These are phyloP conservation scores for Lethocerus indicus DNA, from an alignment of 1,140 invertebrate species.

Conservation along the genomic window DNA sequence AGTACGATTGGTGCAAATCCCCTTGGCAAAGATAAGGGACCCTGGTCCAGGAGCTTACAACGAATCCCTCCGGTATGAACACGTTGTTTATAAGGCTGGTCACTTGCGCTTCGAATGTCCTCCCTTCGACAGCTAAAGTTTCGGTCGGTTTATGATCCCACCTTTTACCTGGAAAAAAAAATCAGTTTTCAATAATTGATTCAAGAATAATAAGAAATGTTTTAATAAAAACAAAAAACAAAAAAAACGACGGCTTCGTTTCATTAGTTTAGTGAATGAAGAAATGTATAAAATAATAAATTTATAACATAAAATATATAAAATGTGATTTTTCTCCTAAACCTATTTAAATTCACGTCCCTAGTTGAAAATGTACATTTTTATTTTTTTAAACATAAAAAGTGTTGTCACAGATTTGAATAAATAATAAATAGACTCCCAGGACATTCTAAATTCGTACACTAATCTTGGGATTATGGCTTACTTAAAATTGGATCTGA, in stretches of 20 bases:
- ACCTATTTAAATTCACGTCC: not conserved
- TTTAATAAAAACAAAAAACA: not conserved
- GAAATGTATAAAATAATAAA: not conserved
- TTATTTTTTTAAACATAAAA: not conserved
- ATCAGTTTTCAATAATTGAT: not conserved
- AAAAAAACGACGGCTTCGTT: not conserved
- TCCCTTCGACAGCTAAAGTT: slow-evolving; percentile 44
- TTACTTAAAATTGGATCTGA: no score
- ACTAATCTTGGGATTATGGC: no score
- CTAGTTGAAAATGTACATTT: not conserved
- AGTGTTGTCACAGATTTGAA: no score
- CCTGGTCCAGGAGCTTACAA: slow-evolving; percentile 57
- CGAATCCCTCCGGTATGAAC: slow-evolving; percentile 46
- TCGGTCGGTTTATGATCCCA: slow-evolving; percentile 58
- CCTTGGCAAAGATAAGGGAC: slow-evolving; percentile 90
- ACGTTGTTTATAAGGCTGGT: slow-evolving; percentile 48
- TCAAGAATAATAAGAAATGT: not conserved
- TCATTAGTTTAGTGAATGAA: not conserved
- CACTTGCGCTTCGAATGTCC: slow-evolving; percentile 63
- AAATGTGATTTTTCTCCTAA: no score
- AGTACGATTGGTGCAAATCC: slow-evolving; percentile 78
- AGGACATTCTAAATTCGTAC: no score
- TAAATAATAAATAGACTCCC: no score
- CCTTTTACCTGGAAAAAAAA: slow-evolving; percentile 28
- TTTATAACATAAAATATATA: no score